Base-by-base conservation (phyloP, 1,140 invertebrate genomes). In the Oedothorax gibbosus region DNA sequence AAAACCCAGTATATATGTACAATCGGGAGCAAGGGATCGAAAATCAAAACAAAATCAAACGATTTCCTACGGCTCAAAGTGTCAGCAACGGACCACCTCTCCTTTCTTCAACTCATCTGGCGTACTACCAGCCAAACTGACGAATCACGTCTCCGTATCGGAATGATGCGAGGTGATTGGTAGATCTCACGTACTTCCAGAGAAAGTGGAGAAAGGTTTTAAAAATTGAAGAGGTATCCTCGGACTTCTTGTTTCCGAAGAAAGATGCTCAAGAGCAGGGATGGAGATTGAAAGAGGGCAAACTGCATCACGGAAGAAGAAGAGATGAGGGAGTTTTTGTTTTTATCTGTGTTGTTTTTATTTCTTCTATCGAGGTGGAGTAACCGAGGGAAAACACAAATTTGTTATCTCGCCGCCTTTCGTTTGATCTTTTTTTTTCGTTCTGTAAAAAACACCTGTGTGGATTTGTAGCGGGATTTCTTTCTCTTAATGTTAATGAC, bases 161-260 rank as follows among this genome's bases (percentile, higher is more conserved):
- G 72, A 57, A 57, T 75, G 72, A 75, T 75, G 72, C 72, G 35
- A 75, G 72, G 72, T 75, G 72, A 75, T 75, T 75, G 53, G 49
- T 20, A 50, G 72, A 53, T 75, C 72, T 75, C 72, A 75, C 72
- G 72, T 75, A 75, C 35, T 75, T 75, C 35, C 10, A 75, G 72
- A 53, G 72, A 75, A 75, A 75, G 72, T 75, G 72, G 72, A 75
- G 72, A 75, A 56, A 57, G 54, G 72, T 75, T 73, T 73, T 73
- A 73, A 73, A 73, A 73, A 73, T 73, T 75, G 72, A 75, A 75
- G 72, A 75, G 72, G 35, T 35, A 51, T 75, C 54, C 72, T 21
- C 35, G 51, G 72, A 75, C 72, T 75, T 75, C 72, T 75, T 75
- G 72, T 75, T 75, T 75, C 72, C 8, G 57, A 75, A 57, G 54